Evolutionary conservation across 64 coral and sea anemone species (phyloP), one percentile per base, ranked within the genome.

Genomic region (Trachythela sp.): DNA sequence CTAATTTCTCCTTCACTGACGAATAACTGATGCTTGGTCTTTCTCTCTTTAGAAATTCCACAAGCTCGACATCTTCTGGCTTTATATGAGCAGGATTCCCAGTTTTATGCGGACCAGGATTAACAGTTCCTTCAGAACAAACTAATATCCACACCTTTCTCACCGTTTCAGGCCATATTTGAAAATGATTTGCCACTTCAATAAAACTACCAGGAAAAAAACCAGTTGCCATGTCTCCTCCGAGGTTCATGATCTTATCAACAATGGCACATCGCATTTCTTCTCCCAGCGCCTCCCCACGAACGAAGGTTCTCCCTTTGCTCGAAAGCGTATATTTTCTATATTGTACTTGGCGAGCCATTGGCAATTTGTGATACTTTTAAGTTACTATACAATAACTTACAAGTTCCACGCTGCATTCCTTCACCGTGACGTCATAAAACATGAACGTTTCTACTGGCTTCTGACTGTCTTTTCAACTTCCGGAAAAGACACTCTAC

Each of bases 401-500:
- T 4, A 35, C 71, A 77, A 27, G 4, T 35, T 27, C 71, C 13
- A 35, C 71, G 36, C 29, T 22, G 30, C 29, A 77, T 35, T 35
- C 71, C 29, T 77, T 77, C 9, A 32, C 30, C 4, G 71, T 77
- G 36, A 77, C 71, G 71, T 77, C 71, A 77, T 26, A 77, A 32
- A 68, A 34, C 71, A 38, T 77, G 17, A 77, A 15, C 7, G 71
- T 77, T 77, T 77, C 30, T 13, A 15, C 54, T 13, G n/a, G 13
- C 26, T 77, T 38, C 71, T 32, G 71, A 38, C 2, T 35, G 17
- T 35, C 71, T 32, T n/a, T n/a, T 68, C 36, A 3, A 35, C 26
- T 77, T 77, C 71, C 71, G 32, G 71, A 77, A 77, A 77, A 77
- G 71, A 77, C 71, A 38, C 71, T 77, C 71, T 35, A 77, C 71